Conservation (phyloP, 2,797 vertebrate genomes). For the Xenopus petersii region DNA sequence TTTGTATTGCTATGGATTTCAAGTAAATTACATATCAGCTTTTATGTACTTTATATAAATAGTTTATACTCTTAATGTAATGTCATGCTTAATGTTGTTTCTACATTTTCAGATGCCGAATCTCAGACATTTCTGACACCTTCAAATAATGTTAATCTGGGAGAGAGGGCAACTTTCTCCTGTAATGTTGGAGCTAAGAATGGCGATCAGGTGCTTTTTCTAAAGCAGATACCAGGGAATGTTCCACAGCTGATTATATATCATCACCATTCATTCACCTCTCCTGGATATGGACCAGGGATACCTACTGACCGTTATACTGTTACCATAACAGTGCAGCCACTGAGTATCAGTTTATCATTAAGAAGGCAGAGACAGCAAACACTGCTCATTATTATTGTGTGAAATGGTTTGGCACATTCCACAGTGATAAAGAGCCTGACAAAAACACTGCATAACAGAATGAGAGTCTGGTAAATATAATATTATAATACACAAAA, state of each 20-base stretch:
- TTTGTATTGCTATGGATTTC: not conserved
- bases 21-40: not conserved
- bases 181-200: slow-evolving; percentile 1
- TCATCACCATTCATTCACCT: not conserved
- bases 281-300: slow-evolving; percentile 8
- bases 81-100: not conserved
- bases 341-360: slow-evolving; percentile 6
- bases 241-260: slow-evolving; percentile 9
- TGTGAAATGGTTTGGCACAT: not conserved
- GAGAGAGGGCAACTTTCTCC: not conserved
- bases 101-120: not conserved
- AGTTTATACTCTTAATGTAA: not conserved
- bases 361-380: not conserved
- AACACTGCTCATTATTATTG: too few species aligned
- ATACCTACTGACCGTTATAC: slow-evolving; percentile 3
- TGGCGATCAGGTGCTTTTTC: not conserved
- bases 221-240: slow-evolving; percentile 16
- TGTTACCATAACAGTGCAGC: not conserved
- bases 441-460: too few species aligned
- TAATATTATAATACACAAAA: too few species aligned
- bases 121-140: not conserved
- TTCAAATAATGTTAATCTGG: not conserved
- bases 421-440: too few species aligned
- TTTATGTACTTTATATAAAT: not conserved
- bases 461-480: too few species aligned